A percentile compares a stretch with the other conserved stretches of the same genome.
Evolutionary conservation across 2,888 invertebrate genomes (phyloP).

Genomic region (Podabrus alpinus): DNA sequence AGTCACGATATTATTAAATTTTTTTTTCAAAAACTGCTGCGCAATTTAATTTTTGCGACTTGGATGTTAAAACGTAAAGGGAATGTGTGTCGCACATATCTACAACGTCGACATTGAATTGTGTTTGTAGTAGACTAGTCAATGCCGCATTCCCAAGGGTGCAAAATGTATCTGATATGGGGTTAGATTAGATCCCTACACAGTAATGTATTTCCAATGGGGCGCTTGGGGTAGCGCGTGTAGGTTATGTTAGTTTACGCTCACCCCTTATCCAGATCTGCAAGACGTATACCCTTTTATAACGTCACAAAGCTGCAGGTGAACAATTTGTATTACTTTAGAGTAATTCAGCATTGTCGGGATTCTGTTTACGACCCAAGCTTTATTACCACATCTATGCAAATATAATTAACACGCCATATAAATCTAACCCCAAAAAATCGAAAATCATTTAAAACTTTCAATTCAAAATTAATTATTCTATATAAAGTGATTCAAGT

Average conservation of each 20-base stretch:
- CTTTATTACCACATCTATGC: background rate
- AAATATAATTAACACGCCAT: background rate
- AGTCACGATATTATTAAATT: background rate
- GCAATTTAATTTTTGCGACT: background rate
- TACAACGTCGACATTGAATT: slow-evolving; percentile 32
- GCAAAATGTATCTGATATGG: slow-evolving; percentile 44
- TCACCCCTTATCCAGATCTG: slow-evolving; percentile 27
- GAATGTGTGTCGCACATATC: background rate
- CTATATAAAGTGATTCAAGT: background rate
- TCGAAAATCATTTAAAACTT: background rate
- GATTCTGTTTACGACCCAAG: background rate
- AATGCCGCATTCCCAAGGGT: slow-evolving; percentile 42
- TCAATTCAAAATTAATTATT: background rate
- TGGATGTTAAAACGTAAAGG: background rate
- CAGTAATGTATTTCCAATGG: slow-evolving; percentile 49
- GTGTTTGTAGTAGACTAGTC: slow-evolving; percentile 45
- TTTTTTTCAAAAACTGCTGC: background rate
- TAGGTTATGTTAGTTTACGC: slow-evolving; percentile 27
- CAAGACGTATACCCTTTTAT: slow-evolving; percentile 22
- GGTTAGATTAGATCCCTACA: slow-evolving; percentile 42
- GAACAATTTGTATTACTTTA: slow-evolving; percentile 28
- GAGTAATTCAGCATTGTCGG: slow-evolving; percentile 11
- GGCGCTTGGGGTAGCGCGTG: slow-evolving; percentile 35
- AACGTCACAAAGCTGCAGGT: slow-evolving; percentile 29
- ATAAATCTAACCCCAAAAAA: background rate